Conservation (phyloP, 2,113 vertebrate species). For the Vulpes vulpes region DNA sequence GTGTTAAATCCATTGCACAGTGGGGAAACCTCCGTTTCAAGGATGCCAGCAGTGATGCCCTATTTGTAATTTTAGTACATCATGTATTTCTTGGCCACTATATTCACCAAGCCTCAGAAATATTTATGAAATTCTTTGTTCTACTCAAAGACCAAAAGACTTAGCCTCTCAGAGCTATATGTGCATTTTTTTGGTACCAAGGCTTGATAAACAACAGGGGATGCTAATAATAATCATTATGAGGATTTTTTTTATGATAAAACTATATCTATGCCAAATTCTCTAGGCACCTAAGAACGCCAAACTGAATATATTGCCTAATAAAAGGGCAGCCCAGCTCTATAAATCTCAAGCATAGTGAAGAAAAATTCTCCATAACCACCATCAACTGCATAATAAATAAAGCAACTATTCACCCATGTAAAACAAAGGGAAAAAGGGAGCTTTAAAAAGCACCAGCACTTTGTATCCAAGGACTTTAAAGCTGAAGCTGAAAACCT, state of each 20-base stretch:
- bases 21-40: constrained; percentile 29
- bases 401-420: constrained; percentile 81
- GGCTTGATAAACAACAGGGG: constrained; percentile 77
- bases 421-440: constrained; percentile 73
- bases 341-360: constrained; percentile 78
- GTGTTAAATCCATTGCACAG: constrained; percentile 45
- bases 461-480: constrained; percentile 55
- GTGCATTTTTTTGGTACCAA: not conserved
- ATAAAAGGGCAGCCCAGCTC: constrained; percentile 80
- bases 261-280: constrained; percentile 80
- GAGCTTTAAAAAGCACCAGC: constrained; percentile 53
- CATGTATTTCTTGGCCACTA: constrained; percentile 9
- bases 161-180: constrained; percentile 66
- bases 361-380: constrained; percentile 81
- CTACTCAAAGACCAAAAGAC: constrained; percentile 65
- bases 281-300: constrained; percentile 74
- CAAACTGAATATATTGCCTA: constrained; percentile 82
- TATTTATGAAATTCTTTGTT: constrained; percentile 73
- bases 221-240: constrained; percentile 83
- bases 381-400: constrained; percentile 80
- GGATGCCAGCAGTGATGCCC: not conserved
- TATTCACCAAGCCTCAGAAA: constrained; percentile 51
- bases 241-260: constrained; percentile 80
- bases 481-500: not conserved
- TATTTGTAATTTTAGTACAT: constrained; percentile 53